Evolutionary conservation across 2,113 vertebrate species (phyloP).

Genomic region (Eubucco bourcierii): DNA sequence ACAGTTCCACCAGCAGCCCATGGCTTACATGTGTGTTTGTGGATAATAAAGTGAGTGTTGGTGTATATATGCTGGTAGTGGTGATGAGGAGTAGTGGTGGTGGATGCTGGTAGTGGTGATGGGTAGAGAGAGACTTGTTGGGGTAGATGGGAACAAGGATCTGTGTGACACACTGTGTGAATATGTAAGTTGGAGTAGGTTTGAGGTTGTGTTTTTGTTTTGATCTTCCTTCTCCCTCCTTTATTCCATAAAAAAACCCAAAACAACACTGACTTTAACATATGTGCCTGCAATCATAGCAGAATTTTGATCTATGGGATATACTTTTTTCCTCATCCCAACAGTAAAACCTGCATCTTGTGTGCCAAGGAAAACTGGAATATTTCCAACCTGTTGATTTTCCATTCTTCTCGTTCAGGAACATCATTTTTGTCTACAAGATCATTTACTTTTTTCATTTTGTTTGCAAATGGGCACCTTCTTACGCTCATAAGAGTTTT

Average conservation of each 20-base stretch:
- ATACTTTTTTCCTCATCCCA: not conserved
- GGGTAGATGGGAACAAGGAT: not conserved
- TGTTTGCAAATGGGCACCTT: not conserved
- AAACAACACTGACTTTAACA: not conserved
- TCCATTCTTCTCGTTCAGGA: not conserved
- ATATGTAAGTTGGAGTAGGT: slow-evolving; percentile 1
- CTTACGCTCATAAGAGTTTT: not conserved
- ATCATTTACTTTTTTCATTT: not conserved
- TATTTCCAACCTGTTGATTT: not conserved
- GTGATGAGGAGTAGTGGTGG: not conserved
- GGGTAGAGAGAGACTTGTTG: not conserved
- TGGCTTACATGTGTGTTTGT: not conserved
- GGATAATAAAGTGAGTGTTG: not conserved
- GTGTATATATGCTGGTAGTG: not conserved
- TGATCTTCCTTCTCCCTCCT: slow-evolving; percentile 7
- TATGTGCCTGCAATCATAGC: not conserved
- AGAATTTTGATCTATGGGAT: not conserved
- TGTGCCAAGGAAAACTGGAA: not conserved
- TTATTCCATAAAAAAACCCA: not conserved
- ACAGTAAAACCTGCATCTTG: not conserved
- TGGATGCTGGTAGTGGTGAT: not conserved
- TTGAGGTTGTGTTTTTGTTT: slow-evolving; percentile 29
- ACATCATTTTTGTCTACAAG: not conserved
- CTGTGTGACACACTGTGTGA: not conserved
- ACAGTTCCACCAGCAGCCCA: not conserved